A percentile compares a stretch with the other conserved stretches of the same genome.
Evolutionary conservation across 2,113 vertebrate species (phyloP).

Genomic region (Heliornis fulica): DNA sequence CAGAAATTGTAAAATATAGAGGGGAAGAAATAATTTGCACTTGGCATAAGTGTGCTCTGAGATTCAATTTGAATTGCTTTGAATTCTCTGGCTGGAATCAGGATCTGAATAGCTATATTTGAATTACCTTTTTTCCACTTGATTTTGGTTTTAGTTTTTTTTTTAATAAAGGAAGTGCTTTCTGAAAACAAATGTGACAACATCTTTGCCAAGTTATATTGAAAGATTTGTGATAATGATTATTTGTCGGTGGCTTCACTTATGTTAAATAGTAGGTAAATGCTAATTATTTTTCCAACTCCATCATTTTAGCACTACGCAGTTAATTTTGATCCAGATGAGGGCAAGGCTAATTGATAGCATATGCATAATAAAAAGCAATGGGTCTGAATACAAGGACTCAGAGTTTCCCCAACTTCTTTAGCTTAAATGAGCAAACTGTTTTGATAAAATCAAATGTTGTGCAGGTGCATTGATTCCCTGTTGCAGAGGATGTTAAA

Average conservation of each 20-base stretch:
- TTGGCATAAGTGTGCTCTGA: constrained; percentile 6
- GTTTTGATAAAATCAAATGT: constrained; percentile 24
- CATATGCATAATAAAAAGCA: not conserved
- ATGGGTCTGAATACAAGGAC: not conserved
- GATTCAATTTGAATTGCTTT: constrained; percentile 59
- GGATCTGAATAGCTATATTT: not conserved
- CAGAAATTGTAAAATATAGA: constrained; percentile 51
- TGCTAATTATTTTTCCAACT: not conserved
- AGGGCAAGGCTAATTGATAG: not conserved
- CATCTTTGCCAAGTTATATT: not conserved
- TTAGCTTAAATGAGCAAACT: not conserved
- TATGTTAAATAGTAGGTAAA: not conserved
- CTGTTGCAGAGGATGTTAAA: not conserved
- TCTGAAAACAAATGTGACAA: not conserved
- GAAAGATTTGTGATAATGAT: not conserved
- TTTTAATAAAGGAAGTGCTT: not conserved
- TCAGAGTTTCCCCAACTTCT: not conserved
- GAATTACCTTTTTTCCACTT: not conserved
- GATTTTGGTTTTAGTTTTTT: not conserved
- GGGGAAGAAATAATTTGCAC: constrained; percentile 44
- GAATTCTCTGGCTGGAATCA: not conserved
- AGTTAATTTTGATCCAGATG: constrained; percentile 13
- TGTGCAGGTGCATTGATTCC: constrained; percentile 13
- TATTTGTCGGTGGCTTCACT: not conserved
- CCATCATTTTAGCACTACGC: constrained; percentile 6